Conservation (phyloP, 2,888 invertebrate genomes). For the Dasypogon diadema region DNA sequence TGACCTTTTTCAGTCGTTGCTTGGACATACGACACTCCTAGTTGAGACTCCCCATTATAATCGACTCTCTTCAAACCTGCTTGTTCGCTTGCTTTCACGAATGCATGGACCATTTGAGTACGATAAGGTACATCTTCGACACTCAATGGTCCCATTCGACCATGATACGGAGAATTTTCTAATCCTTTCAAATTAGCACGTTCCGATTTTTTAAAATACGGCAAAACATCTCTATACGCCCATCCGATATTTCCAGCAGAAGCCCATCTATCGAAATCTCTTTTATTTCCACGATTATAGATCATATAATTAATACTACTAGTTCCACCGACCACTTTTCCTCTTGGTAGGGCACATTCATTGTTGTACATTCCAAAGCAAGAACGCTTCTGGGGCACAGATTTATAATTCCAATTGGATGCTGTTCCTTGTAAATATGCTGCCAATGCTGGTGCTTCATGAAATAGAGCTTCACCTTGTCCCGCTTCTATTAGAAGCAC, state of each 20-base stretch:
- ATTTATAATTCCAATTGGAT: conserved; percentile 79
- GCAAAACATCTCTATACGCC: conserved; percentile 75
- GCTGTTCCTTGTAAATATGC: conserved; percentile 66
- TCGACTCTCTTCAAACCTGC: conserved; percentile 76
- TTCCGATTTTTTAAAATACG: conserved; percentile 75
- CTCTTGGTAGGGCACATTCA: conserved; percentile 70
- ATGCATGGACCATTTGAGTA: conserved; percentile 70
- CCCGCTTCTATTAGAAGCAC: conserved; percentile 72
- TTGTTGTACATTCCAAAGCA: conserved; percentile 70
- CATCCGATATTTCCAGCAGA: conserved; percentile 79
- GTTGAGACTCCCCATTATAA: conserved; percentile 73
- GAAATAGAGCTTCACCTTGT: conserved; percentile 66
- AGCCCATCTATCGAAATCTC: conserved; percentile 80
- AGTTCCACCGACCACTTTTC: conserved; percentile 73
- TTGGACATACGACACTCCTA: conserved; percentile 76
- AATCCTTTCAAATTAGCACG: conserved; percentile 62
- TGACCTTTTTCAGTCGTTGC: conserved; percentile 71
- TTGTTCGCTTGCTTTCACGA: conserved; percentile 73
- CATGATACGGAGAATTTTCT: conserved; percentile 70
- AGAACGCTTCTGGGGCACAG: conserved; percentile 74
- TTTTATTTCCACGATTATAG: conserved; percentile 79
- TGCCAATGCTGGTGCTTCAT: conserved; percentile 64
- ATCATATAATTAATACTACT: conserved; percentile 77
- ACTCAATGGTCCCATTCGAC: conserved; percentile 72
- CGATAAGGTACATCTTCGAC: conserved; percentile 72